Evolutionary conservation across 2,113 vertebrate genomes (phyloP), one percentile per base, ranked within the genome.

Genomic region (Polypterus senegalus): DNA sequence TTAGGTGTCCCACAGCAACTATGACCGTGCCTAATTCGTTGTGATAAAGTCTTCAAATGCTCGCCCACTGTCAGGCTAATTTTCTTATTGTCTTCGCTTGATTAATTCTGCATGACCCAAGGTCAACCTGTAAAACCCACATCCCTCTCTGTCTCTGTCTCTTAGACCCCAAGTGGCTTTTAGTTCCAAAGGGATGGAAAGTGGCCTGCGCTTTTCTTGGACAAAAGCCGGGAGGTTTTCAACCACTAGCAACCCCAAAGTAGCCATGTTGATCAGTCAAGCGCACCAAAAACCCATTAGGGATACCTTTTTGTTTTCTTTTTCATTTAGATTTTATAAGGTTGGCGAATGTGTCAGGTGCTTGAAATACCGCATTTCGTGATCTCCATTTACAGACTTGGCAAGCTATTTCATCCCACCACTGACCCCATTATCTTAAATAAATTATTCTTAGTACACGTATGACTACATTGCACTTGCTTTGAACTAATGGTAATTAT

Each of bases 211-310:
- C 64, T 83, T 79, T 74, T 70, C 75, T 66, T 47, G 63, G 78
- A 94, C 92, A 97, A 92, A 92, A 86, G 90, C 81, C 46, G 66
- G 65, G 66, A 71, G 71, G 73, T 77, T 81, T 80, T 77, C 71
- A 66, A 68, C 82, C 80, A 77, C 78, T 76, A 71, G 79, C 67
- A 76, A 77, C 73, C 79, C 73, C 10, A 53, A 76, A 77, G 78
- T 78, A 72, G 71, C 80, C 84, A 83, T 86, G 86, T 83, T 79
- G 80, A 80, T 87, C 84, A 93, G 67, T 86, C 89, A 92, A 90
- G 91, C 83, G 81, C 88, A 92, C 89, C 78, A 82, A 81, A 86
- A 90, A 67, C 92, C 88, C 84, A 92, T 97, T 94, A 92, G 86
- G 80, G 82, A 67, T 68, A 70, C 71, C 66, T 64, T 77, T 65